Evolutionary conservation across 2,113 vertebrate genomes (phyloP).

Genomic region (Sclerurus mexicanus): DNA sequence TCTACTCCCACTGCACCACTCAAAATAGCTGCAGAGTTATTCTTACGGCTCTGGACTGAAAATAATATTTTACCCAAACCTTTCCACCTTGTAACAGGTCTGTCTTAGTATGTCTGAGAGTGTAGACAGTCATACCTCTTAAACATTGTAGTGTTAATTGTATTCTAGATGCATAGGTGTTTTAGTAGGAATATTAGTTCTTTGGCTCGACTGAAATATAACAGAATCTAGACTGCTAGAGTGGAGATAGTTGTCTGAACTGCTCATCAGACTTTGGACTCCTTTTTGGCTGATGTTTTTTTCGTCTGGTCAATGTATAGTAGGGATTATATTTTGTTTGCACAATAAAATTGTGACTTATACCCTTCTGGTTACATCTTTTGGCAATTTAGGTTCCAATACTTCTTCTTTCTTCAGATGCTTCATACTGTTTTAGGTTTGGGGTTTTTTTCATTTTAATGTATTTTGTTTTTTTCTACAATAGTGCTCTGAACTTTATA

Average conservation of each 20-base stretch:
- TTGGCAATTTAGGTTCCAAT: background rate
- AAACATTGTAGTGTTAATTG: background rate
- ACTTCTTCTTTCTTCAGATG: background rate
- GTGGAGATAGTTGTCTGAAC: background rate
- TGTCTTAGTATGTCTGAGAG: background rate
- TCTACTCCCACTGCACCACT: slow-evolving; percentile 40
- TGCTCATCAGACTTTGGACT: background rate
- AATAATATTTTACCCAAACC: background rate
- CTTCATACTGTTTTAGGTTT: background rate
- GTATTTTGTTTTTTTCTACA: background rate
- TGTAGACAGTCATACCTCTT: background rate
- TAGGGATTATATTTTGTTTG: background rate
- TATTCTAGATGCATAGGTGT: background rate
- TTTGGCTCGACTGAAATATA: background rate
- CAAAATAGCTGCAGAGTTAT: background rate
- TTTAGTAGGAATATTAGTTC: background rate
- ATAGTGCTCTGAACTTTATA: background rate
- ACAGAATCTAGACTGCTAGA: background rate
- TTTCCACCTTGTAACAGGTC: background rate
- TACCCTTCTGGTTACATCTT: background rate
- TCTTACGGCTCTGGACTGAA: background rate
- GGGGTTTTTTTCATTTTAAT: background rate
- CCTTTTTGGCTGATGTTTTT: background rate
- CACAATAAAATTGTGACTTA: background rate
- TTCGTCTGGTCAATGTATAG: background rate